Evolutionary conservation across 30 jellyfish, hydroid and myxozoan species (phyloP), one percentile per base, ranked within the genome.

Genomic region (Pelagia noctiluca): DNA sequence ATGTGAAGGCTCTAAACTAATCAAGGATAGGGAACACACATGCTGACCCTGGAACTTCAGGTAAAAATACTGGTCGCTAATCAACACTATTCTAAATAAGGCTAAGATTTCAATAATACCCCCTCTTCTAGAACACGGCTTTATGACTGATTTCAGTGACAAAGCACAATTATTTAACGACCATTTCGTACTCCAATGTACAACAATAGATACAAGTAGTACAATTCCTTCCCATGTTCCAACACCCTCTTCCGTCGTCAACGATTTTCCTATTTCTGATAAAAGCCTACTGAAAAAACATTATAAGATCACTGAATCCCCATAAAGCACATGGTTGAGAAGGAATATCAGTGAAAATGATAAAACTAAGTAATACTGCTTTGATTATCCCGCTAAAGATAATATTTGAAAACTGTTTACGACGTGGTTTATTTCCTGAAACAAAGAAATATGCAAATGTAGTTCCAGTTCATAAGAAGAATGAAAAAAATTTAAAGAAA

Each of bases 241-340:
- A 50, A 37, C 10, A 18, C 76, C 57, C 64, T 24, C 70, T 50
- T 36, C 50, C 38, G 47, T 47, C 28, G 33, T 64, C 2, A 68
- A 26, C 54, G 72, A 37, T 69, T 50, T 53, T 68, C 36, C 67
- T 38, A 35, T 73, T 29, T 32, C 88, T 50, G 78, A 70, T 38
- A 72, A 73, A 46, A 71, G 70, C 35, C 25, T 69, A 23, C 70
- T 71, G 60, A 72, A 71, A n/a, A n/a, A n/a, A n/a, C 48, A 50
- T 37, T 35, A 71, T 83, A 1, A 71, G 80, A 24, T 50, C 61
- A 53, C 70, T 83, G 0, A 83, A 83, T 71, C 71, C 87, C 31
- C 69, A 83, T 71, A 83, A 83, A 68, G 93, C 88, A 34, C 89
- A 83, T 69, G 93, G 93, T 18, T 32, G 88, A 79, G 89, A 70